These are phyloP conservation scores for Halisarca cf. caerulea DNA, from an alignment of 37 sponge, comb jelly and placozoan genomes.

Conservation along the genomic window DNA sequence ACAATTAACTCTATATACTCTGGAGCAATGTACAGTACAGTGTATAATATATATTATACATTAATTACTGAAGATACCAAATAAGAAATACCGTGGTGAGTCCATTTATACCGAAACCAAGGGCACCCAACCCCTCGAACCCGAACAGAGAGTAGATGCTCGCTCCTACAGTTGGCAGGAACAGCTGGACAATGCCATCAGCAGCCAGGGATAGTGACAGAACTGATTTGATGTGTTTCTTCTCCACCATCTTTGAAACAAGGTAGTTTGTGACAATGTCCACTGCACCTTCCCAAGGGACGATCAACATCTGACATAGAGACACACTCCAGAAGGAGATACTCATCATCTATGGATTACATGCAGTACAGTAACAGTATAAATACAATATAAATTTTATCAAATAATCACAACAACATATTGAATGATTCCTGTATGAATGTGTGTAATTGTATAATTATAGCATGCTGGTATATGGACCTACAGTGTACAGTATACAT, in stretches of 20 bases:
- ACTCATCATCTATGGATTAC: too few species aligned
- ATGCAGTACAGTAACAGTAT: too few species aligned
- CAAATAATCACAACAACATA: too few species aligned
- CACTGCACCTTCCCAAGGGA: conserved; percentile 63
- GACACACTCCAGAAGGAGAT: not conserved
- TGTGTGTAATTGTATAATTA: too few species aligned
- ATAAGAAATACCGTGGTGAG: conserved; percentile 2
- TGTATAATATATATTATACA: too few species aligned
- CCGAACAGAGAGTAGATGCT: conserved; percentile 69
- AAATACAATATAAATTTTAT: too few species aligned
- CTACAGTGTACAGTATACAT: too few species aligned
- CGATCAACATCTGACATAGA: conserved; percentile 39
- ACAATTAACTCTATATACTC: too few species aligned
- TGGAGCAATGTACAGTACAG: too few species aligned
- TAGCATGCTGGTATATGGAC: too few species aligned
- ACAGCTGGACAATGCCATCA: conserved; percentile 52
- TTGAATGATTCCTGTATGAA: too few species aligned
- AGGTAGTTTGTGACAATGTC: conserved; percentile 57
- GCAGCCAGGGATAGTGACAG: conserved; percentile 81
- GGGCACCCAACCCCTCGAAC: conserved; percentile 60
- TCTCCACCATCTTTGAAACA: conserved; percentile 72
- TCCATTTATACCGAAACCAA: conserved; percentile 65
- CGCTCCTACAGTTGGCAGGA: conserved; percentile 69
- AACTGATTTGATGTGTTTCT: conserved; percentile 52
- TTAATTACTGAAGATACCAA: too few species aligned